Evolutionary conservation across 2,113 vertebrate species (phyloP).

Genomic region (Varanus salvator): DNA sequence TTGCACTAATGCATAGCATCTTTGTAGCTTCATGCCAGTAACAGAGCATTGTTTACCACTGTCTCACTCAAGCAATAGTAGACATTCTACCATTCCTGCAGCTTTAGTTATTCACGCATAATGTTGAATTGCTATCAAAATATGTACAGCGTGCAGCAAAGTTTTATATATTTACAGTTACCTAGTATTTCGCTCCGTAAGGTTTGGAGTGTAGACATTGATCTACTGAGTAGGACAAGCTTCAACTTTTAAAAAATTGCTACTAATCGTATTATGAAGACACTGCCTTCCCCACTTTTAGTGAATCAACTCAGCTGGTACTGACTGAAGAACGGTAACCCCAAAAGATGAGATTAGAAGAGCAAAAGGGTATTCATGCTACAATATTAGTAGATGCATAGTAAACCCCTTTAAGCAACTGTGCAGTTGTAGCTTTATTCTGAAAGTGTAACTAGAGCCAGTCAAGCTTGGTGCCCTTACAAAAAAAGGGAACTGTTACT

Average conservation of each 20-base stretch:
- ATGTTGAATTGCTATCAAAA: neutral
- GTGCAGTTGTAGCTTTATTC: neutral
- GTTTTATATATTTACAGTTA: conserved; percentile 3
- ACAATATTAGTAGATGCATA: neutral
- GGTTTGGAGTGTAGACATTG: neutral
- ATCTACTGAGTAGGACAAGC: neutral
- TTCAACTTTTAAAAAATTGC: neutral
- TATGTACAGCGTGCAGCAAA: neutral
- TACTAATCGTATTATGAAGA: neutral
- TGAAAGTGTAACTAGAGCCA: neutral
- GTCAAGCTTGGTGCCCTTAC: neutral
- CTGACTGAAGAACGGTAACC: neutral
- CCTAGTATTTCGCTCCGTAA: neutral
- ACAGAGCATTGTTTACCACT: neutral
- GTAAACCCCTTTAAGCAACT: neutral
- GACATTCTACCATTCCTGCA: neutral
- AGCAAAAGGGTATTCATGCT: neutral
- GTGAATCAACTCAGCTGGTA: neutral
- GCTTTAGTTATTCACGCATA: neutral
- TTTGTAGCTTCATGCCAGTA: neutral
- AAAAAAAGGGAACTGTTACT: neutral
- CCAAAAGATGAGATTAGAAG: neutral
- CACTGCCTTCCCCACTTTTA: neutral
- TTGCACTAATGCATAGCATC: neutral
- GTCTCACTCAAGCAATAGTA: neutral